Percentiles rank a stretch among this genome's conserved stretches.
Evolutionary conservation across 2,888 invertebrate genomes (phyloP).

Genomic region (Lasioglossum oenotherae): DNA sequence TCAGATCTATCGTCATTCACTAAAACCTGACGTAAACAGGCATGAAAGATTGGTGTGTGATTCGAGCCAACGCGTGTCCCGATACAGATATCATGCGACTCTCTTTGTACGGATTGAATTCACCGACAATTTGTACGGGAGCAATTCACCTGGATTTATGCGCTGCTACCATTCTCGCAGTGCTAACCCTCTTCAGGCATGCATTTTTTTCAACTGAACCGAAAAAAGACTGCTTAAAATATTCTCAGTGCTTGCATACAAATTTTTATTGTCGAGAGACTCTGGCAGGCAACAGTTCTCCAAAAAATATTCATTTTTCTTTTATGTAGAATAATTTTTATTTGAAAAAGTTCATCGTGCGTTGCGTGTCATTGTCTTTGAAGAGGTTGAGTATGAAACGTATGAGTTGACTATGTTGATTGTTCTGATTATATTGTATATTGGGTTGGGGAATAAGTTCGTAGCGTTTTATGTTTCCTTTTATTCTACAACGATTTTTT

Average conservation of each 20-base stretch:
- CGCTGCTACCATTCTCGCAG: not conserved
- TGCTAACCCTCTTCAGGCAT: not conserved
- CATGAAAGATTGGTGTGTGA: slow-evolving; percentile 1
- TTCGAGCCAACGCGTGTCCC: not conserved
- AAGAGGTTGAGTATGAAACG: too few relatives aligned
- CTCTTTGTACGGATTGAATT: slow-evolving; percentile 8
- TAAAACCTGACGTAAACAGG: slow-evolving; percentile 6
- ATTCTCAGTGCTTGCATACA: not conserved
- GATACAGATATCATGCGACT: not conserved
- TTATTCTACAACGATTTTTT: too few relatives aligned
- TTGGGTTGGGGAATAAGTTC: too few relatives aligned
- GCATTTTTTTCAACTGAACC: not conserved
- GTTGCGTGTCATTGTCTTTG: too few relatives aligned
- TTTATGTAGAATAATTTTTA: too few relatives aligned
- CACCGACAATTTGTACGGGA: not conserved
- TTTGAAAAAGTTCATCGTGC: too few relatives aligned
- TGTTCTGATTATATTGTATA: too few relatives aligned
- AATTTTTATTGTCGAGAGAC: not conserved
- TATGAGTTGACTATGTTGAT: too few relatives aligned
- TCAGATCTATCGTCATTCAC: slow-evolving; percentile 35
- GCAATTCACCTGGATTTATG: not conserved
- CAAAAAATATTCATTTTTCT: not conserved
- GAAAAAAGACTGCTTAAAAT: not conserved
- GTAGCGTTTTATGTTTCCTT: too few relatives aligned
- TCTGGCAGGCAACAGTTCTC: not conserved